phyloP scores from a whole-genome alignment of 2,888 invertebrate genomes.

The Ellobium chinense region DNA sequence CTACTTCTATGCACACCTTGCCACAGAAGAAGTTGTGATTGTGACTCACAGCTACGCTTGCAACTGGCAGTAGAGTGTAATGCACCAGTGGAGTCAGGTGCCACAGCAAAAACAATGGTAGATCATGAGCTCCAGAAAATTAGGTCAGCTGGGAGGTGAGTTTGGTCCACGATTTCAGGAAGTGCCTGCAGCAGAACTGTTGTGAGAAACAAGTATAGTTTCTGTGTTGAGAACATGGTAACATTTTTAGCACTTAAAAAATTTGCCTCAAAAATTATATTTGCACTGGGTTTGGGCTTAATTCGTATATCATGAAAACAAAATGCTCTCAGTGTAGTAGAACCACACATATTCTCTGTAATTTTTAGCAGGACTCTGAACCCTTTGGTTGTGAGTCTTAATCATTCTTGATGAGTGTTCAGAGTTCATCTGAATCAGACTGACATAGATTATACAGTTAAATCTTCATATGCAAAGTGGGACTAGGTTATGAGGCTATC shows the following conservation, averaged over 20 bases:
- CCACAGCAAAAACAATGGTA: constrained; percentile 59
- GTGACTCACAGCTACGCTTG: constrained; percentile 83
- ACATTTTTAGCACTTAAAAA: too few relatives aligned
- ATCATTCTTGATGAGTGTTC: too few relatives aligned
- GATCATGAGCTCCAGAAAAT: constrained; percentile 73
- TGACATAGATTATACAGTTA: too few relatives aligned
- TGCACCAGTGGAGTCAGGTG: constrained; percentile 83
- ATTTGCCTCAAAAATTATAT: too few relatives aligned
- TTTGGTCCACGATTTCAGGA: neutral
- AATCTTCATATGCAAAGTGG: too few relatives aligned
- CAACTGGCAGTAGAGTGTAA: constrained; percentile 83
- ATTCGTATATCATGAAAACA: too few relatives aligned
- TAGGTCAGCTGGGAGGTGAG: constrained; percentile 76
- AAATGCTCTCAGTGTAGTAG: too few relatives aligned
- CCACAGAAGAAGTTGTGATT: constrained; percentile 85
- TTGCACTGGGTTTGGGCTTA: too few relatives aligned
- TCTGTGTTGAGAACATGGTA: too few relatives aligned
- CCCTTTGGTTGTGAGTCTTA: neutral
- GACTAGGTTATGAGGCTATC: too few relatives aligned
- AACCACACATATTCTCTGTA: neutral
- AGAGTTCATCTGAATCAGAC: too few relatives aligned
- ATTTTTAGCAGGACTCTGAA: neutral
- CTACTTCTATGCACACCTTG: constrained; percentile 86
- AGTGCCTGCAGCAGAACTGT: neutral
- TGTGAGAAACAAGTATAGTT: too few relatives aligned